phyloP scores from a whole-genome alignment of 1,140 invertebrate species.

The Micrasema longulum region DNA sequence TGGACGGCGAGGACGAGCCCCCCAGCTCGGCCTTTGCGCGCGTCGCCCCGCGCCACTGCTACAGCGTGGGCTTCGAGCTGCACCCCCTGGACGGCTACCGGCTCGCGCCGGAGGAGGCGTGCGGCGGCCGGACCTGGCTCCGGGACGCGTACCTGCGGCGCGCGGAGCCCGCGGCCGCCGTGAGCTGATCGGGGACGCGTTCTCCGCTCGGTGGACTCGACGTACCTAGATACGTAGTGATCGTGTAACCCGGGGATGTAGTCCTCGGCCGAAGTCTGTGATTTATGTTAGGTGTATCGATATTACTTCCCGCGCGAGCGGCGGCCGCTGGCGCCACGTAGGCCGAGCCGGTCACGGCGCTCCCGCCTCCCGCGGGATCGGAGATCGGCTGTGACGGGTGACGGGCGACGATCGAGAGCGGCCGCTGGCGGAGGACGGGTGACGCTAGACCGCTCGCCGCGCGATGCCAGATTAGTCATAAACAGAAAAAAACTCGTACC shows the following conservation, averaged over 20 bases:
- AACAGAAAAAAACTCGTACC: neutral
- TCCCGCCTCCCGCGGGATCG: too few relatives aligned
- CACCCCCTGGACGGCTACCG: constrained; percentile 63
- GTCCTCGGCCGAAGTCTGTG: constrained; percentile 45
- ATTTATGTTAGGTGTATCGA: constrained; percentile 40
- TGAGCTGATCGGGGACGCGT: constrained; percentile 32
- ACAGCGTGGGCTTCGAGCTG: constrained; percentile 63
- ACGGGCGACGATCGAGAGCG: neutral
- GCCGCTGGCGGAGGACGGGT: neutral
- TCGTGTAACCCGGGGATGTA: constrained; percentile 15
- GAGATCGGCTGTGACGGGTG: neutral
- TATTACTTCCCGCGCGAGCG: neutral
- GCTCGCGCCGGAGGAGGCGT: neutral
- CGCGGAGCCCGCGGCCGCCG: constrained; percentile 65
- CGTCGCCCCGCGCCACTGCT: constrained; percentile 56
- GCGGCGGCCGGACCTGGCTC: constrained; percentile 92
- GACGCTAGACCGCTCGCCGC: constrained; percentile 3
- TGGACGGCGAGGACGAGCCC: constrained; percentile 68
- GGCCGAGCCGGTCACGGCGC: neutral
- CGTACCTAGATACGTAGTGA: constrained; percentile 11
- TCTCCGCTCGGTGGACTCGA: constrained; percentile 9
- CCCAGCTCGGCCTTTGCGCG: constrained; percentile 53
- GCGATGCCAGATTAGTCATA: neutral
- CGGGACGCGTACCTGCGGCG: constrained; percentile 79
- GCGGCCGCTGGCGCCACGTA: neutral